Evolutionary conservation across 2,113 vertebrate genomes (phyloP), one percentile per base, ranked within the genome.

Genomic region (Salvelinus namaycush): DNA sequence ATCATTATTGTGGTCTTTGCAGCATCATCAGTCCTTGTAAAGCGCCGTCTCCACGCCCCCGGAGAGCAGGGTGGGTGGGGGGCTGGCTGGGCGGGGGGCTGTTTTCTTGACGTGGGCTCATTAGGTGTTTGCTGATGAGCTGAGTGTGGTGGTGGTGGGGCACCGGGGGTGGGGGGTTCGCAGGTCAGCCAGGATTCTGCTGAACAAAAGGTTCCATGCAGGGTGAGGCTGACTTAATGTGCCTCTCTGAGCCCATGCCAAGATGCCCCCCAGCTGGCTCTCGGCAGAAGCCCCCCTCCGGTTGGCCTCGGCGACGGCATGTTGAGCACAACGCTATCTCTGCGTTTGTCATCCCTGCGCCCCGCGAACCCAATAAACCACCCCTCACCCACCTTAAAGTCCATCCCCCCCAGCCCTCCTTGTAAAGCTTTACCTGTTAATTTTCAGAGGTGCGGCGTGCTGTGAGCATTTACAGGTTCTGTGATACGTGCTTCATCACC

Each of bases 1-100:
- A 99, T 99, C 97, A 99, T 99, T 99, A 99, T 98, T 98, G 97
- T 99, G 95, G 95, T 98, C 97, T 99, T 97, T 98, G 98, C 97
- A 99, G 96, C 96, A 97, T 98, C 97, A 99, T 99, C 98, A 98
- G 96, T 99, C 97, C 97, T 99, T 96, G 95, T 97, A 96, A 98
- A 99, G 94, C 93, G 95, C 95, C 94, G 92, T 97, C 95, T 96
- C 93, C 85, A 90, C 90, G 92, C 94, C 95, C 93, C 95, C 90
- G 91, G 95, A 97, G 96, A 96, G 89, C 91, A 91, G 57, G 72
- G 79, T 80, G 82, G 83, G 87, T 83, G 88, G 77, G 90, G 78
- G 93, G 95, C 94, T 94, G 95, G 92, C 90, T 95, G 92, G 92
- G 93, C 89, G 89, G 92, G 91, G 94, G 93, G 92, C 94, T 96